Evolutionary conservation across 2,888 invertebrate species (phyloP), one percentile per base, ranked within the genome.

Genomic region (Sphaeridia pumilis): DNA sequence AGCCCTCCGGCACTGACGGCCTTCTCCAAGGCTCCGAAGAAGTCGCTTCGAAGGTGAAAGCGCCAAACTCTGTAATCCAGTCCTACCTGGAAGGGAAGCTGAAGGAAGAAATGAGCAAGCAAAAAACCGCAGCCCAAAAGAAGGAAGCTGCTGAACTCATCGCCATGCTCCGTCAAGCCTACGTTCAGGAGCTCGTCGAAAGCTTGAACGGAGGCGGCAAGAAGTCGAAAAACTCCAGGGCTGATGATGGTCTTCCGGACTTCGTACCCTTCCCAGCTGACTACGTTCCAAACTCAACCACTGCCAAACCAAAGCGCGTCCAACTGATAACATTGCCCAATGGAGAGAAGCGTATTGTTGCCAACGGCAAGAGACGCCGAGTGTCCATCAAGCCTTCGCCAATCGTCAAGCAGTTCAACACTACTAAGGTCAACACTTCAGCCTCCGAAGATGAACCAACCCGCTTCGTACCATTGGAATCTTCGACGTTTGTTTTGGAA

Each of bases 51-150:
- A 28, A 22, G 10, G 28, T 47, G 5, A 28, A 24, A 4, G 54
- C 54, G n/a, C 54, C 54, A 14, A 49, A 48, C 22, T 48, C 44
- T 22, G 49, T 49, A 31, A 36, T 54, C 7, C 34, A 54, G 24
- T 20, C 34, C 42, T 54, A 43, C 35, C n/a, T 54, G n/a, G 54
- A 54, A 17, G 26, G 28, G 12, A 54, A 54, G 31, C 31, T 54
- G 2, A 48, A 45, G 21, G 45, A 49, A 1, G 49, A 49, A 36
- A 49, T 49, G 35, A 36, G 24, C 4, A 38, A 48, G 25, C 14
- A 7, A 10, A 45, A 46, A n/a, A 43, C 44, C 1, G 44, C 17
- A 14, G 48, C 28, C 3, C 24, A 45, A 28, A 43, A 28, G 45
- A 43, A 44, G 24, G 54, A 54, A 14, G 49, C 54, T 2, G 49